Evolutionary conservation across 2,888 invertebrate genomes (phyloP).

Genomic region (Melanostoma scalare): DNA sequence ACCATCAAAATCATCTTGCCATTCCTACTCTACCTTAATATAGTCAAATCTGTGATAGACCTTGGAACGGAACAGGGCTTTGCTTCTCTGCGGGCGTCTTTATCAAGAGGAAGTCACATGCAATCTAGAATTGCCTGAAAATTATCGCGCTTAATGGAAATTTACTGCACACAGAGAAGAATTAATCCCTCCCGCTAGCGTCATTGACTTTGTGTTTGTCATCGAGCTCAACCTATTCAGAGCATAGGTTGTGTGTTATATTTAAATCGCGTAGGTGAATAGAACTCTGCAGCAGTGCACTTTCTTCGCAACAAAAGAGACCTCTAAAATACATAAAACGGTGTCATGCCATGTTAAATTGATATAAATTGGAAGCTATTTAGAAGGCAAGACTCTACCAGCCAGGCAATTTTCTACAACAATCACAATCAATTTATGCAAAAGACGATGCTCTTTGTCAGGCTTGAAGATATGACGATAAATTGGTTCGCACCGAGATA

Average conservation of each 20-base stretch:
- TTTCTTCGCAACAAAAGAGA: conserved; percentile 27
- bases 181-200: conserved; percentile 13
- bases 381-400: conserved; percentile 25
- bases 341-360: conserved; percentile 68
- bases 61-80: conserved; percentile 58
- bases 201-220: conserved; percentile 15
- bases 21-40: neutral
- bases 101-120: conserved; percentile 70
- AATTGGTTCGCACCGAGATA: conserved; percentile 41
- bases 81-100: conserved; percentile 9
- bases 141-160: conserved; percentile 64
- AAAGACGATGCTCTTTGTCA: neutral
- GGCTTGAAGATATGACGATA: conserved; percentile 6
- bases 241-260: conserved; percentile 33
- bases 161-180: conserved; percentile 53
- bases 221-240: conserved; percentile 39
- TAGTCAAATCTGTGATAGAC: conserved; percentile 29
- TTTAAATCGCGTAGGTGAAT: conserved; percentile 53
- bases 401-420: conserved; percentile 1
- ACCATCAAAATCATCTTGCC: neutral
- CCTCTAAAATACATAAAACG: conserved; percentile 38
- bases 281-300: conserved; percentile 27
- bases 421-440: conserved; percentile 53
- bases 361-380: conserved; percentile 68
- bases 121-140: conserved; percentile 64